Base-by-base conservation (phyloP, 1,140 invertebrate species). In the Diploscapter pachys region DNA sequence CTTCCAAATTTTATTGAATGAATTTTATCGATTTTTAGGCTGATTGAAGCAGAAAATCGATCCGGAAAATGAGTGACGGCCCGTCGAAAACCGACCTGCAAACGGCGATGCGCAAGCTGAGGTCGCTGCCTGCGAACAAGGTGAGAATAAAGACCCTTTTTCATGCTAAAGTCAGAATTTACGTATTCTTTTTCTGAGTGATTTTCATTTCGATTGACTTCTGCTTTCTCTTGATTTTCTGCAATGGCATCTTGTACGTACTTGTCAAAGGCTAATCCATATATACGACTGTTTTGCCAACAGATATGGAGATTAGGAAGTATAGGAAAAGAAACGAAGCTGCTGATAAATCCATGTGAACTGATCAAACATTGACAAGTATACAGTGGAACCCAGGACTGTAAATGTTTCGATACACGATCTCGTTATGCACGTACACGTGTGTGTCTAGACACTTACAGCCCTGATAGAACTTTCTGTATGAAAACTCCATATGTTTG, bases 71-170 rank as follows among this genome's bases (percentile, higher is more conserved):
- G 31, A 31, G 31, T 31, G 63, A 8, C 8, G 66, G 77, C 31
- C 86, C 83, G 5, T 69, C 76, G 59, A 79, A 68, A 70, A 74
- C 70, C 52, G 78, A 71, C 53, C 71, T 78, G 54, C 71, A 57
- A 53, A 63, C 59, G 4, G 78, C 66, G 9, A 71, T 79, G 70
- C 56, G 75, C 53, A 79, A 79, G 67, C 31, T 79, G 53, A 63
- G 78, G 68, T 76, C 78, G 9, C 66, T 76, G 31, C 76, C 78
- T 9, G 63, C 76, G 5, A 79, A 79, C 53, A 79, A 79, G 68
- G 78, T 78, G 5, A 57, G 63, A 5, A 49, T 13, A 13, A 50
- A 65, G 13, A 68, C 50, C 11, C 53, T 63, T 76, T 3, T 73
- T 53, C 11, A 6, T n/a, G 11, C n/a, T 48, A 13, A 49, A 13